These are phyloP conservation scores for Cheirogaleus major DNA, from an alignment of 2,797 vertebrate species.

Conservation along the genomic window DNA sequence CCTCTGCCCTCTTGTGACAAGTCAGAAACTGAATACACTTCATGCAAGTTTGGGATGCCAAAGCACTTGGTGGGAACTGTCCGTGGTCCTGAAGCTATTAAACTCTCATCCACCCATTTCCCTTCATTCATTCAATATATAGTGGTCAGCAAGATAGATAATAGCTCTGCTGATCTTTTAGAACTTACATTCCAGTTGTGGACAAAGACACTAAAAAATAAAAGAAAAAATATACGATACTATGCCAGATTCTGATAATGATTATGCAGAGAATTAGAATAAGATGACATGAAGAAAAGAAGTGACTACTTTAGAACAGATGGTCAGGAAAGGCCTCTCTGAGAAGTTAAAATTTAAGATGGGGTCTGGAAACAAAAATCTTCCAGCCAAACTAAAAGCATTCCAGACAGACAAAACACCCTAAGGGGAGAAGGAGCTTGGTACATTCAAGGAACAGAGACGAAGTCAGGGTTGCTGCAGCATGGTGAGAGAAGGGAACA, in stretches of 20 bases:
- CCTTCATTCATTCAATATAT: not conserved
- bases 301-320: not conserved
- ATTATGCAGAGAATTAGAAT: not conserved
- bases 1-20: not conserved
- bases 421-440: not conserved
- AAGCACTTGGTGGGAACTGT: not conserved
- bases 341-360: not conserved
- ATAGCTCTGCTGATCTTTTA: not conserved
- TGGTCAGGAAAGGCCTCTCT: not conserved
- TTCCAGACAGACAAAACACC: not conserved
- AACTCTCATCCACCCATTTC: not conserved
- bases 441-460: not conserved
- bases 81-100: not conserved
- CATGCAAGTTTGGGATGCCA: not conserved
- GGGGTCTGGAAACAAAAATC: not conserved
- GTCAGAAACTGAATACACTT: not conserved
- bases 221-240: not conserved
- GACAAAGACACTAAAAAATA: slow-evolving; percentile 10
- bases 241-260: not conserved
- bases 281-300: not conserved
- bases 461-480: not conserved
- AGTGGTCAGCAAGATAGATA: not conserved
- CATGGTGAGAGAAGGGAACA: not conserved
- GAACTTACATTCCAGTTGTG: not conserved
- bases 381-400: not conserved